A percentile compares a stretch with the other conserved stretches of the same genome.
Conservation (phyloP, 1,140 invertebrate genomes). For the Acromyrmex echinatior region DNA sequence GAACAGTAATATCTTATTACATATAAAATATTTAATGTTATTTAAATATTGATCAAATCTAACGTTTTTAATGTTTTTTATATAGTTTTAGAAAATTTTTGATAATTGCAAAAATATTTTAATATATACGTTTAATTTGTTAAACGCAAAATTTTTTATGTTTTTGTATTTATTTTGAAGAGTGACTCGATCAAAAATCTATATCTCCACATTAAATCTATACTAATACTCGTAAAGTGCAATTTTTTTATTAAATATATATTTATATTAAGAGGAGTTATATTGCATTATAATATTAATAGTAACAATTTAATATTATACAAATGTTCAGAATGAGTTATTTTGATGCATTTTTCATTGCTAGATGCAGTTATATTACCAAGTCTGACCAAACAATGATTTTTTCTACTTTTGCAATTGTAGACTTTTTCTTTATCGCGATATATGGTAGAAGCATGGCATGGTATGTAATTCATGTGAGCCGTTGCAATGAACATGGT, state of each 20-base stretch:
- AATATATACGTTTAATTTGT: background rate
- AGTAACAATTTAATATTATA: background rate
- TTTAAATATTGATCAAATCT: background rate
- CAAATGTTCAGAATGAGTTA: background rate
- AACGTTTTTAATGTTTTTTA: background rate
- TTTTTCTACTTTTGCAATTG: conserved; percentile 11
- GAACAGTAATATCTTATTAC: background rate
- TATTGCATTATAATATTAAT: background rate
- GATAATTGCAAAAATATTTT: background rate
- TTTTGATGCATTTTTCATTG: background rate
- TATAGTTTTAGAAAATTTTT: background rate
- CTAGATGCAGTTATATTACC: background rate
- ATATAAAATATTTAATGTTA: conserved; percentile 2
- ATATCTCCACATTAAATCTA: too few species aligned
- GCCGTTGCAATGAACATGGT: conserved; percentile 8
- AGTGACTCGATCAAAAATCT: background rate
- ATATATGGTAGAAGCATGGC: background rate
- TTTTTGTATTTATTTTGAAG: background rate
- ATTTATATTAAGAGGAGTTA: background rate
- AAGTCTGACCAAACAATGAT: conserved; percentile 18
- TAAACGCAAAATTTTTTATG: background rate
- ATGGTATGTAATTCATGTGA: conserved; percentile 12
- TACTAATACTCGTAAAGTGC: background rate
- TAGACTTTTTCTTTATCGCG: background rate
- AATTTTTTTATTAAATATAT: background rate